Conservation (phyloP, 1,140 invertebrate genomes). For the Psix sp. region DNA sequence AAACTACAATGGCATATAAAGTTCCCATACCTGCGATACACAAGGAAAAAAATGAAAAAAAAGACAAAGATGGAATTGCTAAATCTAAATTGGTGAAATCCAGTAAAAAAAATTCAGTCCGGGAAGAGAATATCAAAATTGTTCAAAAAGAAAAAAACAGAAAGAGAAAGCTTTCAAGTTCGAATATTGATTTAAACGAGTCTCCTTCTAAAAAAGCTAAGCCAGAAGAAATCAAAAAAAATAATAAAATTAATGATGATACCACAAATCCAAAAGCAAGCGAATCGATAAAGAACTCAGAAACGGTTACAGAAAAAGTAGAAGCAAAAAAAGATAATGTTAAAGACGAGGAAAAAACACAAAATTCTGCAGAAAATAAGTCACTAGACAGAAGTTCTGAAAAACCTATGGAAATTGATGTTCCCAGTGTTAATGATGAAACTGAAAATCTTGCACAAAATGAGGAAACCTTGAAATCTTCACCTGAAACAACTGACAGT, state of each 20-base stretch:
- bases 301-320: not conserved
- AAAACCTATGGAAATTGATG: constrained; percentile 5
- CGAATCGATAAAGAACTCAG: not conserved
- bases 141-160: not conserved
- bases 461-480: too few species aligned
- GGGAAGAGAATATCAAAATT: not conserved
- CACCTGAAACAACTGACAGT: too few species aligned
- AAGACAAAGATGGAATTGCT: constrained; percentile 71
- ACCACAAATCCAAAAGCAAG: not conserved
- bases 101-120: too few species aligned
- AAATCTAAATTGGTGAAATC: too few species aligned
- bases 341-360: constrained; percentile 11
- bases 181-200: too few species aligned
- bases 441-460: constrained; percentile 8
- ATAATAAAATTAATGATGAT: not conserved
- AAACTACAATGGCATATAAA: constrained; percentile 84
- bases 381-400: constrained; percentile 8
- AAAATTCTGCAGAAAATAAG: too few species aligned
- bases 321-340: not conserved
- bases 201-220: not conserved
- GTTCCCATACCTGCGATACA: constrained; percentile 83
- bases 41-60: constrained; percentile 67
- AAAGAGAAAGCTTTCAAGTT: too few species aligned
- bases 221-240: not conserved
- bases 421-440: too few species aligned